Base-by-base conservation (phyloP, 1,140 invertebrate genomes). In the Scaptomyza pallida region DNA sequence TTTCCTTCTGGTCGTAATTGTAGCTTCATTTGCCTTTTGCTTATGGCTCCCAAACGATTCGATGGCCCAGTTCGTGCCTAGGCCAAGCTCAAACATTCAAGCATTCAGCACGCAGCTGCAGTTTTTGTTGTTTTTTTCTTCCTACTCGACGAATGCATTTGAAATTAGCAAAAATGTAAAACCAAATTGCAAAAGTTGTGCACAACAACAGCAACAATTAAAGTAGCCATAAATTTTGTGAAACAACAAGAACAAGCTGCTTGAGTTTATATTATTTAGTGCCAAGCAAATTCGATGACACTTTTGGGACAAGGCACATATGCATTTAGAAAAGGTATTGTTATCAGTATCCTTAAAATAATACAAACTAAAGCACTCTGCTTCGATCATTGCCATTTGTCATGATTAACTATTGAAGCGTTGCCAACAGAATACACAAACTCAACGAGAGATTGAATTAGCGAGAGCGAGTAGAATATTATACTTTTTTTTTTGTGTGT, bases 21-120 rank as follows among this genome's bases (percentile, higher is more conserved):
- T 83, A 76, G 80, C 76, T 83, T 85, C 81, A 83, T 83, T 83
- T 83, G 81, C 79, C 79, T 79, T 79, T 71, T 65, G 72, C 52
- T 83, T 70, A 59, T 70, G 75, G 26, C 26, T 30, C 61, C 62
- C 35, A 40, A 52, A 40, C 43, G 40, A 44, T 45, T 30, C 44
- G 37, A 21, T 57, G 54, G 45, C 68, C 16, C 47, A 57, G 41
- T 67, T 69, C 65, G 59, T 62, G 48, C 40, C 56, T 43, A 61
- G 33, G n/a, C 37, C 45, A 30, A 19, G 16, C 33, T 43, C 63
- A 30, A 35, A 41, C 56, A 26, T 23, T 16, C 15, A 57, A 30
- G 1, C 26, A 30, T 30, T 17, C 35, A 33, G 47, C 51, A 65
- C 41, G 57, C 64, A 41, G 55, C 43, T 54, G 30, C 15, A n/a